These are phyloP conservation scores for Caenorhabditis sp. DNA, from an alignment of 2,888 invertebrate species.

Conservation along the genomic window DNA sequence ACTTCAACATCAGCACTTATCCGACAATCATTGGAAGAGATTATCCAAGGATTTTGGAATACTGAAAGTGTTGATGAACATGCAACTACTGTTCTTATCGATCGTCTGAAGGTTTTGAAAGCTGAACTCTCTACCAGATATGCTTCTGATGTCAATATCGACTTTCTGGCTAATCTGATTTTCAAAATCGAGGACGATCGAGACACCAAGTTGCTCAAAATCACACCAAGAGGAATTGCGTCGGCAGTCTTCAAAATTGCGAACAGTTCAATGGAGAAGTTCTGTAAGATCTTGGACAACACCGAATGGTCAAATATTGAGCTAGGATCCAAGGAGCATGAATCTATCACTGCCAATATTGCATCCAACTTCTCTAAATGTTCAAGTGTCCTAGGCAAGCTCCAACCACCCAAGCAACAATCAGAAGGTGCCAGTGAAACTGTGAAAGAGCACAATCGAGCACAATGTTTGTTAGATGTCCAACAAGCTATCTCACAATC, in stretches of 20 bases:
- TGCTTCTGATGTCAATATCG: too few relatives aligned
- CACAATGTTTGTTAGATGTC: slow-evolving; percentile 14
- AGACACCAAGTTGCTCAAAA: neutral
- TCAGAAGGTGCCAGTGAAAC: slow-evolving; percentile 9
- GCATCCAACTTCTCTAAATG: slow-evolving; percentile 9
- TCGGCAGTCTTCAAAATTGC: slow-evolving; percentile 15
- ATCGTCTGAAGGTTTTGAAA: neutral
- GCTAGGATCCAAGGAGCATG: slow-evolving; percentile 11
- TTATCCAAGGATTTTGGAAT: slow-evolving; percentile 41
- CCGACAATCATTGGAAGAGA: slow-evolving; percentile 23
- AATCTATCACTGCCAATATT: slow-evolving; percentile 19
- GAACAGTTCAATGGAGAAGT: slow-evolving; percentile 5
- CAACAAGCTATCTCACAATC: slow-evolving; percentile 9
- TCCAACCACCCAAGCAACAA: slow-evolving; percentile 19
- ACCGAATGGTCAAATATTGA: slow-evolving; percentile 24
- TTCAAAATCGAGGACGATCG: neutral
- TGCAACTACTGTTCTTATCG: slow-evolving; percentile 6
- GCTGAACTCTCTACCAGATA: too few relatives aligned
- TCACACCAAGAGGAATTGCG: slow-evolving; percentile 15
- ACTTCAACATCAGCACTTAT: neutral
- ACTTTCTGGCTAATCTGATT: too few relatives aligned
- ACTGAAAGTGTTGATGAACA: slow-evolving; percentile 24
- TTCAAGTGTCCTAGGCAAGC: slow-evolving; percentile 22
- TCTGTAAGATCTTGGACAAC: slow-evolving; percentile 24
- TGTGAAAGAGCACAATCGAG: slow-evolving; percentile 11